These are phyloP conservation scores for Neotoma lepida DNA, from an alignment of 2,113 vertebrate species.

Conservation along the genomic window DNA sequence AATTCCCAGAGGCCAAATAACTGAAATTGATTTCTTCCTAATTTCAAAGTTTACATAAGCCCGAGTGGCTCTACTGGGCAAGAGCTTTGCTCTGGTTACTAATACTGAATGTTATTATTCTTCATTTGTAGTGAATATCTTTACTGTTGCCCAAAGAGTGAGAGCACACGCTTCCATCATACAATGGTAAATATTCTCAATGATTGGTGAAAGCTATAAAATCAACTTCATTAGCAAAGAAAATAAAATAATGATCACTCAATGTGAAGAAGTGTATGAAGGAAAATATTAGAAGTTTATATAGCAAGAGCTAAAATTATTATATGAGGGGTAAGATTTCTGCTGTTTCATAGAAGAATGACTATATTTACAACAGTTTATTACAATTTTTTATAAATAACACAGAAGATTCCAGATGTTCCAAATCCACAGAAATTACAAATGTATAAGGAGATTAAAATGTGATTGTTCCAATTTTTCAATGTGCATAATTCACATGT, in stretches of 20 bases:
- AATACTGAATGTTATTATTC: neutral
- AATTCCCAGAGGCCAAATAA: neutral
- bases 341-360: too few relatives aligned
- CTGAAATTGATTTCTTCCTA: conserved; percentile 2
- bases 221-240: neutral
- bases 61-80: neutral
- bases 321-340: too few relatives aligned
- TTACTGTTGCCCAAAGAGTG: neutral
- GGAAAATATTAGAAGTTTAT: too few relatives aligned
- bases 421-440: too few relatives aligned
- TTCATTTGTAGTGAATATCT: neutral
- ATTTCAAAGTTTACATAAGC: neutral
- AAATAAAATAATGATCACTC: neutral
- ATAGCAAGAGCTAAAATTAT: too few relatives aligned
- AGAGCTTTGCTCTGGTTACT: neutral
- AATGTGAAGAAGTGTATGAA: neutral
- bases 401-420: too few relatives aligned
- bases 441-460: too few relatives aligned
- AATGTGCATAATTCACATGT: too few relatives aligned
- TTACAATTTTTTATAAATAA: too few relatives aligned
- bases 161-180: neutral
- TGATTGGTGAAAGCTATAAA: neutral
- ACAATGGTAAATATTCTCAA: neutral
- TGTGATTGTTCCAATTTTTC: too few relatives aligned
- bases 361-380: too few relatives aligned